phyloP scores from a whole-genome alignment of 1,140 invertebrate genomes.

The Meloidogyne floridensis region DNA sequence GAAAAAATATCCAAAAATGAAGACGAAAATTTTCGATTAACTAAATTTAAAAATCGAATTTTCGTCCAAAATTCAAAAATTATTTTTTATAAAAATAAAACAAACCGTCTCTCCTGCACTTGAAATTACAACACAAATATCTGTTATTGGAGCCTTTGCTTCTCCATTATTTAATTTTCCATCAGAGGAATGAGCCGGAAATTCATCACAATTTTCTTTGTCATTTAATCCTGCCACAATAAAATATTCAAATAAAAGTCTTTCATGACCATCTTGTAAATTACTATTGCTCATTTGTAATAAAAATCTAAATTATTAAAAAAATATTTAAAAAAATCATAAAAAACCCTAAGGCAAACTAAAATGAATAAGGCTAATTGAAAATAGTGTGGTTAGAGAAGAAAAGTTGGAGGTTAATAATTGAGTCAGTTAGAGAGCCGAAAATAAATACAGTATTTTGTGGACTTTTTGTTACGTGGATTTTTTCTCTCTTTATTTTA shows the following conservation, averaged over 20 bases:
- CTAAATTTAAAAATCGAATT: background rate
- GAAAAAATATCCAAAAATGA: too few species aligned
- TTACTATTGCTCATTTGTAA: background rate
- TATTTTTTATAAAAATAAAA: slow-evolving; percentile 15
- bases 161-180: slow-evolving; percentile 31
- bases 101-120: slow-evolving; percentile 77
- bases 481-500: too few species aligned
- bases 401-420: too few species aligned
- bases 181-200: slow-evolving; percentile 62
- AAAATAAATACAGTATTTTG: too few species aligned
- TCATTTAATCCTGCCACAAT: slow-evolving; percentile 88
- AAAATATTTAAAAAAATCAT: background rate
- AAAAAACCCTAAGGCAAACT: too few species aligned
- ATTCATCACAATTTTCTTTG: slow-evolving; percentile 73
- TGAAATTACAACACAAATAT: slow-evolving; percentile 87
- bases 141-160: slow-evolving; percentile 85
- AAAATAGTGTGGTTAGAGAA: too few species aligned
- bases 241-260: slow-evolving; percentile 79
- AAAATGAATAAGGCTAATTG: too few species aligned
- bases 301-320: background rate
- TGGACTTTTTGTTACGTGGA: too few species aligned
- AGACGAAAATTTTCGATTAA: too few species aligned
- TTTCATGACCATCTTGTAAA: slow-evolving; percentile 31
- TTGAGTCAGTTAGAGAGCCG: too few species aligned
- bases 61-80: background rate